Base-by-base conservation (phyloP, 2,797 vertebrate genomes). In the Thunnus albacares region DNA sequence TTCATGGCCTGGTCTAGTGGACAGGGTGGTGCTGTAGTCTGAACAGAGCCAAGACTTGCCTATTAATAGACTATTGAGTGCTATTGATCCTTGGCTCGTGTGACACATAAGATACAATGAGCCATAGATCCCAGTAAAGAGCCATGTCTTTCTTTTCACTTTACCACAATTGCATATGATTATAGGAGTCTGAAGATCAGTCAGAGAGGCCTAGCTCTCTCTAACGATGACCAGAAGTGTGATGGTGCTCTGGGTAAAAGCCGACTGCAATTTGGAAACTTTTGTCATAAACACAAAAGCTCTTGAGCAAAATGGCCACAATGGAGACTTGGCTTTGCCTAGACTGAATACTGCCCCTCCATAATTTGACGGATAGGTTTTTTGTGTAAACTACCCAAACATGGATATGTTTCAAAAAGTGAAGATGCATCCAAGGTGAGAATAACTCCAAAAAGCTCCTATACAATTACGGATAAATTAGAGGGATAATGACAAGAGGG, bases 1-100 rank as follows among this genome's bases (percentile, higher is more conserved):
- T 94, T 95, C 93, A 94, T 70, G 88, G 93, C 84, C 88, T 65
- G 92, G 87, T 89, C 90, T 83, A 82, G 86, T 91, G 91, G 93
- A 95, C 93, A 90, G 93, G 84, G 91, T 88, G 85, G 85, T 88
- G 91, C 94, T 94, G 85, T 88, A 85, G 87, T 90, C 94, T 93
- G 91, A 94, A 92, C 93, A 83, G 87, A 93, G 93, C 87, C 92
- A 77, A 83, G 89, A 90, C 94, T 90, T 81, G 90, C 90, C 94
- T 96, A 96, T 96, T 96, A 96, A 96, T 96, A 96, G 95, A 94
- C 93, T 96, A 96, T 96, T 94, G 96, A 96, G 94, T 93, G 85
- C 79, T 94, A 96, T 96, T 90, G 96, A 96, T 95, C 92, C 86
- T 80, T 89, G 93, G 93, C 95, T 95, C 90, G 56, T 93, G 93